Evolutionary conservation across 2,113 vertebrate species (phyloP).

Genomic region (Rhinogobius similis): DNA sequence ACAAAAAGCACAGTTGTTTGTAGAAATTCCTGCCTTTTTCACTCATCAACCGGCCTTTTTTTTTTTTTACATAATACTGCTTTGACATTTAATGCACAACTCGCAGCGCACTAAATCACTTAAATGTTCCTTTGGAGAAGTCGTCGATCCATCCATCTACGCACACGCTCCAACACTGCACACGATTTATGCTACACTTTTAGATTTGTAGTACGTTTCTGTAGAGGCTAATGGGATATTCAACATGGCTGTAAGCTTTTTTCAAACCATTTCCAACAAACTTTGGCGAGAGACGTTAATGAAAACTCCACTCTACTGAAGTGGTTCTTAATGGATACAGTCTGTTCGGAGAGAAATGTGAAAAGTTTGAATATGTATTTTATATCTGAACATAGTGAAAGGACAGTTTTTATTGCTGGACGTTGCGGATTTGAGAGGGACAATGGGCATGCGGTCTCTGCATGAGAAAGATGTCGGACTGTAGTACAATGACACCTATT

Average conservation of each 20-base stretch:
- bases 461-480: no score
- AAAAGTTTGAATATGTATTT: constrained; percentile 3
- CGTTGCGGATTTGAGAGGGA: neutral
- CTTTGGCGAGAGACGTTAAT: neutral
- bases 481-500: no score
- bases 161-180: neutral
- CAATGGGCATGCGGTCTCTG: no score
- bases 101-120: neutral
- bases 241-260: neutral
- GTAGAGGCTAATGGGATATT: neutral
- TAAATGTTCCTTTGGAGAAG: neutral
- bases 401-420: neutral
- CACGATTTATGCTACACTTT: neutral
- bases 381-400: neutral
- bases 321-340: neutral
- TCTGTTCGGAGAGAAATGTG: neutral
- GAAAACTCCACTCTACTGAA: neutral
- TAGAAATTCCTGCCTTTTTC: no score
- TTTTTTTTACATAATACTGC: neutral
- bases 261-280: neutral
- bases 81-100: neutral
- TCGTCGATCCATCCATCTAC: neutral
- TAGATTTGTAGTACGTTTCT: neutral
- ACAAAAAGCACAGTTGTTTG: no score
- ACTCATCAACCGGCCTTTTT: neutral